Conservation (phyloP, 2,888 invertebrate genomes). For the Volucella inanis region DNA sequence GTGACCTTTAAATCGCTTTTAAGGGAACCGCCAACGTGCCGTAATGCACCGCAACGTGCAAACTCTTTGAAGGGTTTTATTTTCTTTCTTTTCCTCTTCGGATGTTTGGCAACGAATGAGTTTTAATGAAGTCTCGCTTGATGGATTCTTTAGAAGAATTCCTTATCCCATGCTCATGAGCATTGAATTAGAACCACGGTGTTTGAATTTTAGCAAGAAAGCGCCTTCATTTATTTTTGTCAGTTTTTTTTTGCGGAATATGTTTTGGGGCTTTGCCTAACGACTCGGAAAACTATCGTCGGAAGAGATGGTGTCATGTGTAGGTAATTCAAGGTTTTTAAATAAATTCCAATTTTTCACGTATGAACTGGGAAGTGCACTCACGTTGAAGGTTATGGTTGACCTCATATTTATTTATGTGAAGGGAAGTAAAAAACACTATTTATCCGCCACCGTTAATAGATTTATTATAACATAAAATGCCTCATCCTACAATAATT, state of each 20-base stretch:
- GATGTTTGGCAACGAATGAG: constrained; percentile 55
- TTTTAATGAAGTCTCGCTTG: constrained; percentile 71
- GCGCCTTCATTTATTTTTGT: constrained; percentile 43
- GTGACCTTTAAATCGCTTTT: constrained; percentile 57
- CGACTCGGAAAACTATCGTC: constrained; percentile 52
- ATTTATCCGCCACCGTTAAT: not conserved
- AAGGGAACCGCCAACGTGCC: not conserved
- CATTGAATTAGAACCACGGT: constrained; percentile 64
- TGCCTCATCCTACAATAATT: constrained; percentile 5
- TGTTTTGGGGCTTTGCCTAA: constrained; percentile 60
- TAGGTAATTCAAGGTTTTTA: constrained; percentile 26
- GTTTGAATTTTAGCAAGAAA: constrained; percentile 35
- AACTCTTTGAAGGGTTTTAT: constrained; percentile 52
- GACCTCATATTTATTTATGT: not conserved
- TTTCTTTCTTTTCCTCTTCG: constrained; percentile 15
- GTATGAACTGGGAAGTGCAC: constrained; percentile 14
- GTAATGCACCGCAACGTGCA: constrained; percentile 58
- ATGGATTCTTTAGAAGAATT: constrained; percentile 66
- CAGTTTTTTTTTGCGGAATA: constrained; percentile 14
- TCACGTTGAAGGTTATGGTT: constrained; percentile 24
- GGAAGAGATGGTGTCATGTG: constrained; percentile 48
- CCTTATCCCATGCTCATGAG: constrained; percentile 44
- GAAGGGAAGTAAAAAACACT: not conserved
- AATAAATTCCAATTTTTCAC: constrained; percentile 17
- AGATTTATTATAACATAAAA: not conserved